phyloP scores from a whole-genome alignment of 2,888 invertebrate species.

The Melinaea menophilus region DNA sequence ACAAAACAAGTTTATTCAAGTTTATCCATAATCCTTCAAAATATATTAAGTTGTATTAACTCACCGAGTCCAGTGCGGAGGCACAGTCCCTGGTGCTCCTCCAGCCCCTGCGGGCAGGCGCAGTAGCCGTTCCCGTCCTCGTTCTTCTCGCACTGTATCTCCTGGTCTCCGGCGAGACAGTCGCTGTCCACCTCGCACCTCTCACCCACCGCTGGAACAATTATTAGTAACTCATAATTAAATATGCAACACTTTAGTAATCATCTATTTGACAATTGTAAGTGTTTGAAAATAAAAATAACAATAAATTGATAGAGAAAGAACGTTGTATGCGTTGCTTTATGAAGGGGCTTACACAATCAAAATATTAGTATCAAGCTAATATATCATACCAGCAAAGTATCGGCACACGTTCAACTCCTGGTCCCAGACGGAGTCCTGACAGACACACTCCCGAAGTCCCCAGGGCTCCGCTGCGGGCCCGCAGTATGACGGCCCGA shows the following conservation, averaged over 20 bases:
- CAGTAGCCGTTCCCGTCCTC: slow-evolving; percentile 46
- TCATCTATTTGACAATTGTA: too few relatives aligned
- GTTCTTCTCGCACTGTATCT: slow-evolving; percentile 50
- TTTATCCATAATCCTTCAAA: not conserved
- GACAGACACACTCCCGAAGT: slow-evolving; percentile 56
- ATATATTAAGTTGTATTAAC: not conserved
- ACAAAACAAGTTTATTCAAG: too few relatives aligned
- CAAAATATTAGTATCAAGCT: too few relatives aligned
- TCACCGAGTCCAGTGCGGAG: slow-evolving; percentile 53
- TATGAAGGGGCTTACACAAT: too few relatives aligned
- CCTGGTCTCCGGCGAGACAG: slow-evolving; percentile 58
- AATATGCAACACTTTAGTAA: too few relatives aligned
- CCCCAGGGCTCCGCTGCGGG: slow-evolving; percentile 42
- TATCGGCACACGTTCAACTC: slow-evolving; percentile 52
- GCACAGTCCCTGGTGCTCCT: slow-evolving; percentile 49
- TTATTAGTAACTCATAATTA: too few relatives aligned
- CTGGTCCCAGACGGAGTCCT: slow-evolving; percentile 54
- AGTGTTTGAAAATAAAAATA: too few relatives aligned
- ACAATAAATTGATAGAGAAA: too few relatives aligned
- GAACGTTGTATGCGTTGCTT: too few relatives aligned
- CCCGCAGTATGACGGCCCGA: slow-evolving; percentile 53
- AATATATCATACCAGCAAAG: slow-evolving; percentile 36
- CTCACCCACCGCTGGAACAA: slow-evolving; percentile 57
- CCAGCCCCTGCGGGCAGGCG: slow-evolving; percentile 50
- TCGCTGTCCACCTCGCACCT: slow-evolving; percentile 54